A percentile compares a stretch with the other conserved stretches of the same genome.
Evolutionary conservation across 2,888 invertebrate genomes (phyloP).

Genomic region (Chloromyia formosa): DNA sequence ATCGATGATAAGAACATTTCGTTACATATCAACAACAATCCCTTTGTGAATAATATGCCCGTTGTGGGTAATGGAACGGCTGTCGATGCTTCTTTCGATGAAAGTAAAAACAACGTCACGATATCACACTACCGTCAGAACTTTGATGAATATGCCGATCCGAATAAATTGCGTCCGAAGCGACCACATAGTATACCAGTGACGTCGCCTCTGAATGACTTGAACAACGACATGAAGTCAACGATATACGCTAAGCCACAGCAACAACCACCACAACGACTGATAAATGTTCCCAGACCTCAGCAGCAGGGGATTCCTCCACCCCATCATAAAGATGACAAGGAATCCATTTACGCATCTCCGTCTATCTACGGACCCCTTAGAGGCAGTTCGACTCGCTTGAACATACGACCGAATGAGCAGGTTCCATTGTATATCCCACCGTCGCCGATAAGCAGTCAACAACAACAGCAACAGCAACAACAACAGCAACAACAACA

Average conservation of each 20-base stretch:
- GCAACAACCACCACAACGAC: constrained; percentile 35
- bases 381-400: constrained; percentile 56
- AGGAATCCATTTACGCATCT: constrained; percentile 60
- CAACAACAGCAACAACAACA: too few species aligned
- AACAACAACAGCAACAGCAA: constrained; percentile 29
- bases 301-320: constrained; percentile 40
- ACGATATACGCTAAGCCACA: constrained; percentile 49
- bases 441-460: constrained; percentile 49
- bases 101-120: constrained; percentile 28
- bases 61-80: background rate
- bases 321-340: constrained; percentile 53
- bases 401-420: constrained; percentile 47
- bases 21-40: constrained; percentile 53
- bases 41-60: constrained; percentile 36
- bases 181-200: constrained; percentile 73
- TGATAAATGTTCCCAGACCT: constrained; percentile 23
- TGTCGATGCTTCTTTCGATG: background rate
- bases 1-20: constrained; percentile 54
- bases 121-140: constrained; percentile 41
- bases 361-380: constrained; percentile 58
- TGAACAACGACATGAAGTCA: constrained; percentile 51
- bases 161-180: constrained; percentile 57
- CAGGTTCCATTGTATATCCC: constrained; percentile 52
- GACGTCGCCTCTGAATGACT: constrained; percentile 51
- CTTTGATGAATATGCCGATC: constrained; percentile 58